A percentile compares a stretch with the other conserved stretches of the same genome.
Evolutionary conservation across 2,888 invertebrate species (phyloP).

Genomic region (Eristalis arbustorum): DNA sequence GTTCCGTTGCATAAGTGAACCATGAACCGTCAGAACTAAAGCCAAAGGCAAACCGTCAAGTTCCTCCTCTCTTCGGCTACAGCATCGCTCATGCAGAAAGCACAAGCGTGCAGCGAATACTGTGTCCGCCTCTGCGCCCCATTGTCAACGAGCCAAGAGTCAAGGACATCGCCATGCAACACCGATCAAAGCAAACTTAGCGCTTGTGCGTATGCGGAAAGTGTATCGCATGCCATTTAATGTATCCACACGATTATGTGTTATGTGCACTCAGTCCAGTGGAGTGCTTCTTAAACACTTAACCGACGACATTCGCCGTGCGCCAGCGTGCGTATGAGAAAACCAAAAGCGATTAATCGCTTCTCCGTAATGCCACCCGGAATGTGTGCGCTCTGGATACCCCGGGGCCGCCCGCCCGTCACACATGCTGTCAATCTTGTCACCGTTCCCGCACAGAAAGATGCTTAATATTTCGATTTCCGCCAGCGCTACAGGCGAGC

Average conservation of each 20-base stretch:
- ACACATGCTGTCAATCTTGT: background rate
- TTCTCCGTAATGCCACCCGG: background rate
- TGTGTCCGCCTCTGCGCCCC: background rate
- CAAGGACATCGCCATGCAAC: background rate
- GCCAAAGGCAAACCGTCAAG: background rate
- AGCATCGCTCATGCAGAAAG: background rate
- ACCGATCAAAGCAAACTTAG: background rate
- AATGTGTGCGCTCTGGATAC: background rate
- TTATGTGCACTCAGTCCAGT: background rate
- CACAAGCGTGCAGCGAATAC: background rate
- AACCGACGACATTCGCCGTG: background rate
- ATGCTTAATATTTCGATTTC: conserved; percentile 48
- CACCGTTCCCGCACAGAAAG: background rate
- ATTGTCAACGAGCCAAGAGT: background rate
- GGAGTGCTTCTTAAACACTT: background rate
- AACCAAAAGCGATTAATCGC: conserved; percentile 12
- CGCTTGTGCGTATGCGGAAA: background rate
- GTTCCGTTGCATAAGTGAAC: background rate
- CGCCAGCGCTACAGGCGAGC: background rate
- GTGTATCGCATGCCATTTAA: background rate
- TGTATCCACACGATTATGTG: background rate
- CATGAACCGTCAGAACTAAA: background rate
- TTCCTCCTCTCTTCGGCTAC: background rate
- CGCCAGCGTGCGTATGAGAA: background rate
- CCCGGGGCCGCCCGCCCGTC: background rate